Conservation (phyloP, 2,888 invertebrate species). For the Ichneumoninae sp. region DNA sequence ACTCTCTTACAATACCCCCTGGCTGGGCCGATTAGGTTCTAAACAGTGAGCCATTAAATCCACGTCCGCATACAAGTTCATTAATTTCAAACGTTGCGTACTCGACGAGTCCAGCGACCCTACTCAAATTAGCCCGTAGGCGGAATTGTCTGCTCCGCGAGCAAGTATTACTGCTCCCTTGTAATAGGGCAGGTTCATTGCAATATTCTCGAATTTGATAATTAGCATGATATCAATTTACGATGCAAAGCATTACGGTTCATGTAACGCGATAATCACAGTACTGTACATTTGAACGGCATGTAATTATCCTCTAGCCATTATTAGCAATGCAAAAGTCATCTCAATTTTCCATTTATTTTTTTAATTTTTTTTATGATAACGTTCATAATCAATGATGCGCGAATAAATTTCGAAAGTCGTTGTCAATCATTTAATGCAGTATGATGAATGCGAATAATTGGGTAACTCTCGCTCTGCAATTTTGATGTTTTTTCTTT, state of each 20-base stretch:
- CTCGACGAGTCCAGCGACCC: slow-evolving; percentile 1
- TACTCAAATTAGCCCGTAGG: slow-evolving; percentile 24
- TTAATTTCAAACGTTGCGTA: slow-evolving; percentile 53
- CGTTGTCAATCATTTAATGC: too few relatives aligned
- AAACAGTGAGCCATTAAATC: slow-evolving; percentile 65
- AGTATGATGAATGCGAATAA: too few relatives aligned
- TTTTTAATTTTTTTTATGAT: neutral
- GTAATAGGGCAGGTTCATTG: slow-evolving; percentile 8
- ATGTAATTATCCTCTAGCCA: neutral
- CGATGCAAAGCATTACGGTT: neutral
- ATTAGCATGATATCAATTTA: slow-evolving; percentile 16
- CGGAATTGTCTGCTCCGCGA: neutral
- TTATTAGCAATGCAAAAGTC: too few relatives aligned
- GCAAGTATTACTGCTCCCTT: neutral
- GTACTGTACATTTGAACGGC: neutral
- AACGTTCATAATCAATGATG: neutral
- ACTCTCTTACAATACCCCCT: slow-evolving; percentile 52
- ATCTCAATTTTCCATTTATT: neutral
- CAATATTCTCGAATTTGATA: slow-evolving; percentile 10
- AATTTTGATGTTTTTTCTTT: neutral
- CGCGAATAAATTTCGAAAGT: too few relatives aligned
- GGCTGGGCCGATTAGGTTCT: slow-evolving; percentile 63
- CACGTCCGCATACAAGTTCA: slow-evolving; percentile 45
- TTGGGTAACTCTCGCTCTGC: neutral
- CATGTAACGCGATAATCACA: slow-evolving; percentile 5